These are phyloP conservation scores for Tolmerus cingulatus DNA, from an alignment of 2,888 invertebrate genomes.

Conservation along the genomic window DNA sequence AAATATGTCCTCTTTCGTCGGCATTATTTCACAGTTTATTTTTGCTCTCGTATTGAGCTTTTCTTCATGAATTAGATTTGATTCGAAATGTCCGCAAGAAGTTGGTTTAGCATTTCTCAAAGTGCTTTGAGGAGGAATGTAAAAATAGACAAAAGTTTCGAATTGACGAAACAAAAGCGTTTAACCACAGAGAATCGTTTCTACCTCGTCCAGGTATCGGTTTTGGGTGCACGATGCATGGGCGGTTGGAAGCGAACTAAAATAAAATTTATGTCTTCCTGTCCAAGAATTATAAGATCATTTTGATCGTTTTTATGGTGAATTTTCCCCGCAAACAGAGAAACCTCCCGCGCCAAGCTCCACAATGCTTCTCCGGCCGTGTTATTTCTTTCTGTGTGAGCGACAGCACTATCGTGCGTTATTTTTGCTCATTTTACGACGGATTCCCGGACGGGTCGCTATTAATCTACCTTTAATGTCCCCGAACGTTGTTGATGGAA, in stretches of 20 bases:
- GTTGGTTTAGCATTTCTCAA: background rate
- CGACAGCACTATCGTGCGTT: background rate
- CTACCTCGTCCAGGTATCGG: background rate
- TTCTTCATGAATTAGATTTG: background rate
- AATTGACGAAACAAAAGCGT: background rate
- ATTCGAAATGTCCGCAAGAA: background rate
- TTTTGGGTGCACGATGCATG: background rate
- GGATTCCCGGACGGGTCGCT: background rate
- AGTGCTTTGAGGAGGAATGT: background rate
- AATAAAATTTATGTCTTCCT: background rate
- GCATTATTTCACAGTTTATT: background rate
- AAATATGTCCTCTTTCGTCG: background rate
- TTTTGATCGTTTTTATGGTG: background rate
- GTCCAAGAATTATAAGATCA: background rate
- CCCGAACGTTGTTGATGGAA: background rate
- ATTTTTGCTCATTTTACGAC: background rate
- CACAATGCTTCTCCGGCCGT: background rate
- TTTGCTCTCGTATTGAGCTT: background rate
- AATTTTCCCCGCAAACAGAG: background rate
- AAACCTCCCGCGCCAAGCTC: background rate
- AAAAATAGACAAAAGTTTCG: background rate
- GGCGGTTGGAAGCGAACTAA: background rate
- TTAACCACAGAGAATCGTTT: background rate
- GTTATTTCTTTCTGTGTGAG: background rate
- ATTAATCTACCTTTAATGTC: background rate